Evolutionary conservation across 2,113 vertebrate genomes (phyloP).

Genomic region (Gobio gobio): DNA sequence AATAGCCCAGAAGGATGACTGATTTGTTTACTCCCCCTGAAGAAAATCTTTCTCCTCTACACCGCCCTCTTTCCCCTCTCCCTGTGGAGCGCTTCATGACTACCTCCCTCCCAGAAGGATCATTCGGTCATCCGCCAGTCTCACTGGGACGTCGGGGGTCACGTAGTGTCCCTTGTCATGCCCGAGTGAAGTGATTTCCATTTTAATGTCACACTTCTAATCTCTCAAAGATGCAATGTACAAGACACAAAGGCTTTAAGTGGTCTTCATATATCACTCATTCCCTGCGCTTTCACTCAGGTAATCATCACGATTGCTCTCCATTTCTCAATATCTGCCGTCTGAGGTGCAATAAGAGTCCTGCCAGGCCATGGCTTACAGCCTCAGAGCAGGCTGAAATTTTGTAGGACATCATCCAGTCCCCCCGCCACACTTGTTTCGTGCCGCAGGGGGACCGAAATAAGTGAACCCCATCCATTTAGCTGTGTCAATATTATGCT

Average conservation of each 20-base stretch:
- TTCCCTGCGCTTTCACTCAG: conserved; percentile 89
- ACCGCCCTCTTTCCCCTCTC: conserved; percentile 62
- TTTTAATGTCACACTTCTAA: conserved; percentile 98
- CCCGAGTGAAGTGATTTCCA: conserved; percentile 94
- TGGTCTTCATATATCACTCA: conserved; percentile 90
- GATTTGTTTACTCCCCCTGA: conserved; percentile 32
- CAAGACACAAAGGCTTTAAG: conserved; percentile 91
- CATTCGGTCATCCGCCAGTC: conserved; percentile 88
- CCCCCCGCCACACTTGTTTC: neutral
- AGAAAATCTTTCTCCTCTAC: neutral
- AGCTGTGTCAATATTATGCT: conserved; percentile 51
- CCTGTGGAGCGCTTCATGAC: conserved; percentile 80
- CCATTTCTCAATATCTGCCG: conserved; percentile 88
- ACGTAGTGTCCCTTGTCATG: conserved; percentile 81
- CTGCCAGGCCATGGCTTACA: conserved; percentile 80
- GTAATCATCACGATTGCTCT: conserved; percentile 90
- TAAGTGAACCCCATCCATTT: conserved; percentile 52
- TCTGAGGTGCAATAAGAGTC: conserved; percentile 84
- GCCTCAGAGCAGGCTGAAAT: conserved; percentile 71
- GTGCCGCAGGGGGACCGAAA: neutral
- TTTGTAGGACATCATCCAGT: conserved; percentile 35
- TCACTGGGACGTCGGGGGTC: conserved; percentile 87
- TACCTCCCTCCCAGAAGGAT: conserved; percentile 88
- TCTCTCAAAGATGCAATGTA: conserved; percentile 95
- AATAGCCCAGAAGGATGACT: conserved; percentile 12